Percentiles rank a stretch among this genome's conserved stretches.
phyloP scores from a whole-genome alignment of 2,888 invertebrate species.

The Brenthis daphne region DNA sequence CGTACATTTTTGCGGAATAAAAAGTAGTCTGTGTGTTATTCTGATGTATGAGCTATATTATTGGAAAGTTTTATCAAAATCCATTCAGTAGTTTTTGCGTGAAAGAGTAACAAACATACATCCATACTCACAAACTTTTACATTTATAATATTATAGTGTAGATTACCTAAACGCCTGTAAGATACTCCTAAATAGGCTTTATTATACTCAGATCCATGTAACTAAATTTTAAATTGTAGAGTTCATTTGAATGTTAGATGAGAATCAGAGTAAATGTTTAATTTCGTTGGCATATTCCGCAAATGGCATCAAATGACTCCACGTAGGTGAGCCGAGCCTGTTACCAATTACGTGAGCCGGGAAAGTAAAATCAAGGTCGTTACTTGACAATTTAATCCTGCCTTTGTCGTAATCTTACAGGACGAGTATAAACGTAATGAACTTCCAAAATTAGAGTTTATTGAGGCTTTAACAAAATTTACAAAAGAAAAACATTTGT shows the following conservation, averaged over 20 bases:
- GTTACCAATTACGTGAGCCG: constrained; percentile 36
- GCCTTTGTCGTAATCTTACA: constrained; percentile 30
- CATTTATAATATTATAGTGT: no score
- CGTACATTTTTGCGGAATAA: no score
- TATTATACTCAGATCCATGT: not conserved
- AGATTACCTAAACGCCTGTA: no score
- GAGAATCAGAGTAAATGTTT: constrained; percentile 17
- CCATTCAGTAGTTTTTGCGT: no score
- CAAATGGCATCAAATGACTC: constrained; percentile 29
- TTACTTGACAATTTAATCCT: constrained; percentile 36
- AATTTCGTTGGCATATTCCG: constrained; percentile 33
- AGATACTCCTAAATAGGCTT: not conserved
- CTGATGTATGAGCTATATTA: no score
- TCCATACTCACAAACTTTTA: no score
- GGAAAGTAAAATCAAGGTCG: constrained; percentile 40
- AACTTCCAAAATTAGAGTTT: constrained; percentile 12
- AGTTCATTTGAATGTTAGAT: constrained; percentile 1
- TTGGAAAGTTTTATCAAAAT: no score
- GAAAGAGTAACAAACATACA: no score
- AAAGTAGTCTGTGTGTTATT: no score
- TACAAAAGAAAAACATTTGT: constrained; percentile 4
- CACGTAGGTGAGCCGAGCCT: constrained; percentile 32
- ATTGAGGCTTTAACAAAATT: constrained; percentile 5
- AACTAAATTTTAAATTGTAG: not conserved
- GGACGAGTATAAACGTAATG: constrained; percentile 27